phyloP scores from a whole-genome alignment of 35 echinoderm and acorn worm genomes.

The Heliocidaris tuberculata region DNA sequence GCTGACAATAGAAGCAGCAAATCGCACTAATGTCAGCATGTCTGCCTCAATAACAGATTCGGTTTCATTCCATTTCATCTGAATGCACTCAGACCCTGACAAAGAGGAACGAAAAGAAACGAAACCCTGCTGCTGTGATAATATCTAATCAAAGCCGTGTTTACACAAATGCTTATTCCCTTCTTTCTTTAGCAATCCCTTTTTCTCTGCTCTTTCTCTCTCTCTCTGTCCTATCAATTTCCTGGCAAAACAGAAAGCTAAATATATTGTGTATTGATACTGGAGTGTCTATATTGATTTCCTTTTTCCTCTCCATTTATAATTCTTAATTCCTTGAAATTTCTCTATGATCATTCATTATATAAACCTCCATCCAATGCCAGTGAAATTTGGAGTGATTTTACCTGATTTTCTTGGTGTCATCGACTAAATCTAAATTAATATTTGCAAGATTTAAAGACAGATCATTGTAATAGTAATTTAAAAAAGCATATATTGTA shows the following conservation, averaged over 20 bases:
- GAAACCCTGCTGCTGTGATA: background rate
- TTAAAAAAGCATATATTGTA: background rate
- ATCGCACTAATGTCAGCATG: background rate
- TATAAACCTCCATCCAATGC: too few species aligned
- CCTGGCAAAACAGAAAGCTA: background rate
- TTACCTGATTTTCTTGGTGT: too few species aligned
- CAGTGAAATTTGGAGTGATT: background rate
- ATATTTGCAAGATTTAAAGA: too few species aligned
- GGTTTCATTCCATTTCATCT: constrained; percentile 19
- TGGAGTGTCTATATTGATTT: background rate
- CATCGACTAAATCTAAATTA: too few species aligned
- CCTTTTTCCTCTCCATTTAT: background rate
- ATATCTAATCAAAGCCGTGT: background rate
- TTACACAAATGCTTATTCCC: background rate
- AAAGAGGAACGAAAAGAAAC: background rate
- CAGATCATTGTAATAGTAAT: background rate
- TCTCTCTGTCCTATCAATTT: background rate
- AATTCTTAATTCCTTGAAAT: background rate
- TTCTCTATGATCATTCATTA: background rate
- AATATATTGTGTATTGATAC: background rate
- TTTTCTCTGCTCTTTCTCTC: background rate
- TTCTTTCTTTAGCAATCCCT: background rate
- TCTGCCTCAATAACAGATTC: constrained; percentile 33
- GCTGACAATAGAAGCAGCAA: background rate
- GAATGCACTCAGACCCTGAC: background rate